Percentiles rank a stretch among this genome's conserved stretches.
Evolutionary conservation across 2,113 vertebrate species (phyloP).

Genomic region (Ophthalmotilapia sp.): DNA sequence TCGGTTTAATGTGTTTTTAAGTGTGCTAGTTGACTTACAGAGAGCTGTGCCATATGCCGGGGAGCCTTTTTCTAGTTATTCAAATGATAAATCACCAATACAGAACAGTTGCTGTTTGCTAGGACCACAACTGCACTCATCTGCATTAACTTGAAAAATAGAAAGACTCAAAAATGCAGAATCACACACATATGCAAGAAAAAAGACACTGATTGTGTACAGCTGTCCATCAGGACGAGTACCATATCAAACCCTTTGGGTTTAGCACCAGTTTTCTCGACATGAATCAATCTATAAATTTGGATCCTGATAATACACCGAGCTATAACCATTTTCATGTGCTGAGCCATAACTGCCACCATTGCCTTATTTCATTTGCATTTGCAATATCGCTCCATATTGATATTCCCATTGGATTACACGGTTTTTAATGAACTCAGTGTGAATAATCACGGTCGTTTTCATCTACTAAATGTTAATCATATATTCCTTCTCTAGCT

Average conservation of each 20-base stretch:
- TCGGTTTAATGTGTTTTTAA: constrained; percentile 48
- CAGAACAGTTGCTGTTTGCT: constrained; percentile 18
- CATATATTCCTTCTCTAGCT: constrained; percentile 28
- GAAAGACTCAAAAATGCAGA: neutral
- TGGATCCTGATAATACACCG: neutral
- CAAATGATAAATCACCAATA: constrained; percentile 36
- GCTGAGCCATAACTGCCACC: neutral
- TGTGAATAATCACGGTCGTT: constrained; percentile 51
- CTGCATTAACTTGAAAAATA: constrained; percentile 14
- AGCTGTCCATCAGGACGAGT: neutral
- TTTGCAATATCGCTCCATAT: constrained; percentile 18
- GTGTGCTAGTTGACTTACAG: neutral
- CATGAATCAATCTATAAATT: neutral
- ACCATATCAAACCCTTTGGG: neutral
- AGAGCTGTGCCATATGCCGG: constrained; percentile 13
- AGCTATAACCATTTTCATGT: neutral
- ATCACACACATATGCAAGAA: neutral
- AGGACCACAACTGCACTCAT: neutral
- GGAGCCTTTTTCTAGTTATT: constrained; percentile 18
- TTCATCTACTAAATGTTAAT: constrained; percentile 53
- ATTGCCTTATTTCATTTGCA: constrained; percentile 18
- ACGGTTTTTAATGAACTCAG: constrained; percentile 50
- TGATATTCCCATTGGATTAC: constrained; percentile 50
- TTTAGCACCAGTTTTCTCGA: neutral
- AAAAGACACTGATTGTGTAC: neutral